Percentiles rank a stretch among this genome's conserved stretches.
Evolutionary conservation across 1,140 invertebrate genomes (phyloP).

Genomic region (Scylla paramamosain): DNA sequence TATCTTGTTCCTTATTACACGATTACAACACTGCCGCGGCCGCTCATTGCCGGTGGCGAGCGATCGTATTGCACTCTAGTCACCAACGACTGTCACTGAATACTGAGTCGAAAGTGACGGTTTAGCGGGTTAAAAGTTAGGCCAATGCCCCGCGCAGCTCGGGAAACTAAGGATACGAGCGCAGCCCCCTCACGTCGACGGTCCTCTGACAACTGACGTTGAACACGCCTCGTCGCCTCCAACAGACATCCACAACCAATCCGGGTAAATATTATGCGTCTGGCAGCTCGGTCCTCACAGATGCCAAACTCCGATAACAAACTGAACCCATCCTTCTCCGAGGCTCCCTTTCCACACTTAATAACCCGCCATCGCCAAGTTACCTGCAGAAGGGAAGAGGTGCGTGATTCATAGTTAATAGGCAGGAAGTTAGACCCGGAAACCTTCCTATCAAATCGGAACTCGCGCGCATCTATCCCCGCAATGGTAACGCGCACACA

Average conservation of each 20-base stretch:
- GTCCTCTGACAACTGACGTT: background rate
- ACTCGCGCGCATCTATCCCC: background rate
- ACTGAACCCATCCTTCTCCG: background rate
- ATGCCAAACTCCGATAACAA: conserved; percentile 13
- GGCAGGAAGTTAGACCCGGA: background rate
- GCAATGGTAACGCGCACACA: conserved; percentile 9
- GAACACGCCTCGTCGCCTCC: background rate
- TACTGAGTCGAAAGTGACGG: background rate
- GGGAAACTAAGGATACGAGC: background rate
- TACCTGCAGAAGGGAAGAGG: background rate
- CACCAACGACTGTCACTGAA: background rate
- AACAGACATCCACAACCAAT: background rate
- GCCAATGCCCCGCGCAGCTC: background rate
- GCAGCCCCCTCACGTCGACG: background rate
- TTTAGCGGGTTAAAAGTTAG: background rate
- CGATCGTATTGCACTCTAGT: background rate
- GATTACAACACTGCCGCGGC: background rate
- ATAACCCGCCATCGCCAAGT: background rate
- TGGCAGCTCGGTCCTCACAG: background rate
- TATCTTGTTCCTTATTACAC: background rate
- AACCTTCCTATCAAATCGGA: background rate
- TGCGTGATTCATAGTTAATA: background rate
- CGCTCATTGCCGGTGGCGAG: background rate
- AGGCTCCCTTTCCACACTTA: background rate
- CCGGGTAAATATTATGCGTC: background rate